These are phyloP conservation scores for Notiomystis cincta DNA, from an alignment of 2,113 vertebrate species.

Conservation along the genomic window DNA sequence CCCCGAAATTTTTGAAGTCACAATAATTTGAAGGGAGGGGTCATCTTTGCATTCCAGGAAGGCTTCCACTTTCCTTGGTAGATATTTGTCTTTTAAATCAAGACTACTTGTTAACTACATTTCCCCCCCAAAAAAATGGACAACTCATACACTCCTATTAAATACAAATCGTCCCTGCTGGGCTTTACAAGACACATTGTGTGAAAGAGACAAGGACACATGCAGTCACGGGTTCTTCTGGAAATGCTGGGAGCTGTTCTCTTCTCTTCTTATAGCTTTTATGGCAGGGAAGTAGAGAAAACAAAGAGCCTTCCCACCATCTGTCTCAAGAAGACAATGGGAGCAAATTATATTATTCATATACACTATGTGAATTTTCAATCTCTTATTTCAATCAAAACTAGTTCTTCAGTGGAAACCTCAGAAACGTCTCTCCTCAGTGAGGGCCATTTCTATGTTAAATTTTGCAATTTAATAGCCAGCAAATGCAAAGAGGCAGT, in stretches of 20 bases:
- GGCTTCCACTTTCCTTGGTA: neutral
- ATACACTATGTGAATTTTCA: neutral
- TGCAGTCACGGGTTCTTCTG: neutral
- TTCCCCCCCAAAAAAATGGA: neutral
- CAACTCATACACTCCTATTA: neutral
- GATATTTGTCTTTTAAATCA: neutral
- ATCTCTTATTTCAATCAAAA: slow-evolving; percentile 23
- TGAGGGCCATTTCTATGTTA: neutral
- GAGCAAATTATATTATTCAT: neutral
- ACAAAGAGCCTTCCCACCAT: neutral
- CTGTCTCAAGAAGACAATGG: neutral
- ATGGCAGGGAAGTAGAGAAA: neutral
- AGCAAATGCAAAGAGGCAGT: neutral
- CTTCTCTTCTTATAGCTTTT: neutral
- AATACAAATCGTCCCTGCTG: neutral
- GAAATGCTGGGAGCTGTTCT: neutral
- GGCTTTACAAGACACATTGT: neutral
- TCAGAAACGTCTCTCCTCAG: neutral
- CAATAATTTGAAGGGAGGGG: neutral
- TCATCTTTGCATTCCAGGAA: neutral
- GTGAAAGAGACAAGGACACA: neutral
- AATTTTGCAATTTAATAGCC: neutral
- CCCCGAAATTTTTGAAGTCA: neutral
- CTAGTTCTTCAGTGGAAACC: neutral
- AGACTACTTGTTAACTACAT: neutral